Percentiles rank a stretch among this genome's conserved stretches.
Evolutionary conservation across 2,797 vertebrate genomes (phyloP).

Genomic region (Squalus acanthias): DNA sequence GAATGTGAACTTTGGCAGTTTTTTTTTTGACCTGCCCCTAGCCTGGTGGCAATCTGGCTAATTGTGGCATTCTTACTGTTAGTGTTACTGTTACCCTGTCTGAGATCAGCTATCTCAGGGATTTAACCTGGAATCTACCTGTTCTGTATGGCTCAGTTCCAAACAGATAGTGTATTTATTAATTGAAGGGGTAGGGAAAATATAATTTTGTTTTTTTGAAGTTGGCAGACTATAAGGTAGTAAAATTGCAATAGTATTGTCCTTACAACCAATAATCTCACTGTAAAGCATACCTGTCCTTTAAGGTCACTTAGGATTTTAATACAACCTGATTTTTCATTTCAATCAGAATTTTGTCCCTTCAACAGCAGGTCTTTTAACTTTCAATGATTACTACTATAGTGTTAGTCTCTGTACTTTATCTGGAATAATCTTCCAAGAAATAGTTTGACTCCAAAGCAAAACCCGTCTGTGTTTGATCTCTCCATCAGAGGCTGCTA

Average conservation of each 20-base stretch:
- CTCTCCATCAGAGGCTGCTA: constrained; percentile 19
- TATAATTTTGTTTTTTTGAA: neutral
- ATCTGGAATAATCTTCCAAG: constrained; percentile 29
- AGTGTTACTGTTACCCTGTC: neutral
- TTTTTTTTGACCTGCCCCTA: neutral
- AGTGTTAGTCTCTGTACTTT: neutral
- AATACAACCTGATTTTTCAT: neutral
- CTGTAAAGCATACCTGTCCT: neutral
- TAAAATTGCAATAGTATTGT: neutral
- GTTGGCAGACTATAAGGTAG: neutral
- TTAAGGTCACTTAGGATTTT: neutral
- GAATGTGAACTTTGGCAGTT: neutral
- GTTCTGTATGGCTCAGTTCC: neutral
- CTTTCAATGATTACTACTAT: neutral
- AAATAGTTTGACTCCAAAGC: constrained; percentile 24
- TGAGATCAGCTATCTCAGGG: neutral
- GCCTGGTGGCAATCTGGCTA: neutral
- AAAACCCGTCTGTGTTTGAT: constrained; percentile 21
- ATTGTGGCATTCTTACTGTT: neutral
- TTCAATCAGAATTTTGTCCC: neutral
- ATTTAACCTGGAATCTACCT: neutral
- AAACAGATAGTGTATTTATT: neutral
- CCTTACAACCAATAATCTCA: neutral
- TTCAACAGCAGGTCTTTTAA: neutral
- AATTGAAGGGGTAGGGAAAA: neutral